Base-by-base conservation (phyloP, 2,797 vertebrate species). In the Sebastes taczanowskii region DNA sequence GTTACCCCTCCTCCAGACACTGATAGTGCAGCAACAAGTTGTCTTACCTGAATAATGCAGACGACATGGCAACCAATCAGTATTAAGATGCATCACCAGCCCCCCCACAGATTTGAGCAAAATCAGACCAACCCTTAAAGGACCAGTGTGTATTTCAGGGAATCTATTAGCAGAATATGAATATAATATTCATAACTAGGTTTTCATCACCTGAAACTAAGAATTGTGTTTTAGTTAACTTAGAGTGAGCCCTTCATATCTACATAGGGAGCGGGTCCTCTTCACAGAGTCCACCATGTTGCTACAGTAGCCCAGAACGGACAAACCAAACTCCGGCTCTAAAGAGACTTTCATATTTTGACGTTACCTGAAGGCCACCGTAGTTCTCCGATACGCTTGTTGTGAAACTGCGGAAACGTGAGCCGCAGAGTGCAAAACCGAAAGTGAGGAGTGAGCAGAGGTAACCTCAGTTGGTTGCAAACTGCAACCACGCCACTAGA, bases 1-100 rank as follows among this genome's bases (percentile, higher is more conserved):
- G 68, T 62, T 53, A 68, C 63, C 53, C 53, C 49, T 74, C 65
- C 65, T 71, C n/a, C 30, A 56, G 61, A 78, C 42, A 6, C 61
- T 29, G 38, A n/a, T 20, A 42, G 13, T 11, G n/a, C 64, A 23
- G 5, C 23, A 23, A 38, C 32, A 29, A 7, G 23, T 18, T 11
- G 42, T 66, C 59, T 53, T 6, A 23, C 32, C 52, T 65, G 25
- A 77, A 59, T 55, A 49, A 34, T 22, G 56, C 71, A 69, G 59
- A 49, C 18, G 5, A 16, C 0, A 53, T 6, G 7, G 16, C 6
- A 0, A 65, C 42, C 59, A 71, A 27, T 76, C 42, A 59, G 29
- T 2, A 1, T 77, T 16, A 7, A 32, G 25, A 66, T 25, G 29
- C 2, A 7, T 49, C 34, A 25, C 34, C 32, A 29, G 5, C 16